Evolutionary conservation across 2,888 invertebrate genomes (phyloP), one percentile per base, ranked within the genome.

Genomic region (Drosophila subsilvestris): DNA sequence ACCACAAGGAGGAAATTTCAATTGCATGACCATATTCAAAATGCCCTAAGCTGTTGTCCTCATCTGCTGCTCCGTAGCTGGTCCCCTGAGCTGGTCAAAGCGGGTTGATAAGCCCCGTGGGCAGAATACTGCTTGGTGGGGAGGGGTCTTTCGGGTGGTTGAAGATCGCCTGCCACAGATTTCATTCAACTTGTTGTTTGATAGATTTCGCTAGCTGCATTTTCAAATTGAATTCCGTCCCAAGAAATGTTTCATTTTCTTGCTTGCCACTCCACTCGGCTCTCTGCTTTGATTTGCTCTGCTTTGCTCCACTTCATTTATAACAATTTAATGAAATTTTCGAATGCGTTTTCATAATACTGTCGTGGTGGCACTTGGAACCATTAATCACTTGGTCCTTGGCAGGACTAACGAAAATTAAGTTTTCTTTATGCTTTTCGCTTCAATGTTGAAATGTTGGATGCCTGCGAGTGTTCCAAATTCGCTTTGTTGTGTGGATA

Each of bases 251-350:
- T 69, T 76, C 32, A 17, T 59, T 62, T 42, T 18, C n/a, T 14
- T 47, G 48, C 14, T 6, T 6, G 37, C 25, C 25, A 25, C 25
- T 25, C 25, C 25, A 25, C 25, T 25, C 4, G 6, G 1, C 25
- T 48, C 48, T 72, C 20, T n/a, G n/a, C 20, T 20, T 20, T 20
- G 1, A 20, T n/a, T n/a, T n/a, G n/a, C n/a, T n/a, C 3, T 22
- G 29, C 48, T 48, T 20, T 51, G 53, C 51, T 47, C 50, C 57
- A 55, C 67, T 82, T 74, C 85, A 86, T 86, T 86, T 86, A 86
- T 86, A 88, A 88, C 88, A 88, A 88, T 86, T 86, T 88, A 80
- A 86, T 86, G 84, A 88, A 86, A 85, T 79, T 85, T 85, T 86
- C 84, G 71, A 86, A 84, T 85, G 74, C 88, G 86, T 84, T 85